Percentiles rank a stretch among this genome's conserved stretches.
phyloP scores from a whole-genome alignment of 1,140 invertebrate species.

The Hestina assimilis region DNA sequence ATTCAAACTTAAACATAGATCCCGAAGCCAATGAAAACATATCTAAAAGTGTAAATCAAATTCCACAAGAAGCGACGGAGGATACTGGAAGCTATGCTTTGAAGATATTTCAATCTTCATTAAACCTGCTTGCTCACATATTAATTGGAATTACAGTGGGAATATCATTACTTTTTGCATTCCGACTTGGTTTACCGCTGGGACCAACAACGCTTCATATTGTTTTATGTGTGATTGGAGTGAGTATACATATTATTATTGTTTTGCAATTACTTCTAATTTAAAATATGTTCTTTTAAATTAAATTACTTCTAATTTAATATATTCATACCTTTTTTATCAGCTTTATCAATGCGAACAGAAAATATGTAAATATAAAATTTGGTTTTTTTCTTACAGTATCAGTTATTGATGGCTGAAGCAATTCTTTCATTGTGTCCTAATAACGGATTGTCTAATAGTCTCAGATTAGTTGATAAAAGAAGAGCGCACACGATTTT shows the following conservation, averaged over 20 bases:
- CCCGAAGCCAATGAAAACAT: not conserved
- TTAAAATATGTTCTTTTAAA: not conserved
- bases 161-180: constrained; percentile 30
- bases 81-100: constrained; percentile 14
- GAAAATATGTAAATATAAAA: not conserved
- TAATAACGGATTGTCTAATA: constrained; percentile 56
- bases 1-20: not conserved
- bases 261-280: not conserved
- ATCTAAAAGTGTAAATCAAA: not conserved
- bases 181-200: constrained; percentile 34
- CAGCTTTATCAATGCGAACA: too few relatives aligned
- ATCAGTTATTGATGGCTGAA: constrained; percentile 63
- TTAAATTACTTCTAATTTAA: too few relatives aligned
- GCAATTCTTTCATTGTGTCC: constrained; percentile 52
- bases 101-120: constrained; percentile 34
- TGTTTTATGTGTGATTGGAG: constrained; percentile 51
- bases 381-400: constrained; percentile 45
- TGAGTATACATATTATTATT: constrained; percentile 31
- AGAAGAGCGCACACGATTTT: constrained; percentile 53
- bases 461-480: constrained; percentile 45
- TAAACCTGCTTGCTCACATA: constrained; percentile 42
- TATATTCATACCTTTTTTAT: too few relatives aligned
- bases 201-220: constrained; percentile 38
- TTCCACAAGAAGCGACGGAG: not conserved
- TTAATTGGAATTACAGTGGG: constrained; percentile 41